Conservation (phyloP, 2,888 invertebrate species). For the Platypus cylindrus region DNA sequence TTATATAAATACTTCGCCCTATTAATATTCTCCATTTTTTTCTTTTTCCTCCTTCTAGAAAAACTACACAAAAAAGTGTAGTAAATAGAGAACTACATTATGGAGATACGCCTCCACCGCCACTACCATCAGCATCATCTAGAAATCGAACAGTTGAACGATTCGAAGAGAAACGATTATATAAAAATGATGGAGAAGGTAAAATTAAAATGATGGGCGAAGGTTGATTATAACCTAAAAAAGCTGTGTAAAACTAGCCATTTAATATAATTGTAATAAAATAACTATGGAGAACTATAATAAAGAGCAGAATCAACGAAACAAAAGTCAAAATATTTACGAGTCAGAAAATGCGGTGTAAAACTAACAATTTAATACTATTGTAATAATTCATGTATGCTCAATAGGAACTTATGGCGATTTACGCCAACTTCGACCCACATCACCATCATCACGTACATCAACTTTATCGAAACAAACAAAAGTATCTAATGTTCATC, state of each 20-base stretch:
- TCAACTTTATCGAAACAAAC: slow-evolving; percentile 32
- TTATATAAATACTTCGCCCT: no score
- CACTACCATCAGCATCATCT: no score
- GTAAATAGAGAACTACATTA: slow-evolving; percentile 33
- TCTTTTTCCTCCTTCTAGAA: background rate
- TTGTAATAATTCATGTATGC: background rate
- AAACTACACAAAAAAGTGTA: slow-evolving; percentile 9
- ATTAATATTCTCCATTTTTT: no score
- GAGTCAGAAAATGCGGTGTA: no score
- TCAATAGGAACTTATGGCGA: slow-evolving; percentile 28
- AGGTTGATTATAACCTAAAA: background rate
- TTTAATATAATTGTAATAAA: background rate
- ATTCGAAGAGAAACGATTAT: slow-evolving; percentile 25
- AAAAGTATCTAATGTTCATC: slow-evolving; percentile 30
- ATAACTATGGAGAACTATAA: background rate
- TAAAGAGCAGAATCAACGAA: background rate
- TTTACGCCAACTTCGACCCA: slow-evolving; percentile 25
- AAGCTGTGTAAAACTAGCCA: background rate
- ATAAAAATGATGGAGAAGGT: slow-evolving; percentile 29
- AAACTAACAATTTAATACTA: background rate
- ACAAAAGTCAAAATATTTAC: background rate
- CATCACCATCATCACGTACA: slow-evolving; percentile 28
- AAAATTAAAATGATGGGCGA: slow-evolving; percentile 2
- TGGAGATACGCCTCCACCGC: slow-evolving; percentile 28
- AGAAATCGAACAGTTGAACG: slow-evolving; percentile 28